Evolutionary conservation across 2,888 invertebrate species (phyloP).

Genomic region (Trichopria drosophilae): DNA sequence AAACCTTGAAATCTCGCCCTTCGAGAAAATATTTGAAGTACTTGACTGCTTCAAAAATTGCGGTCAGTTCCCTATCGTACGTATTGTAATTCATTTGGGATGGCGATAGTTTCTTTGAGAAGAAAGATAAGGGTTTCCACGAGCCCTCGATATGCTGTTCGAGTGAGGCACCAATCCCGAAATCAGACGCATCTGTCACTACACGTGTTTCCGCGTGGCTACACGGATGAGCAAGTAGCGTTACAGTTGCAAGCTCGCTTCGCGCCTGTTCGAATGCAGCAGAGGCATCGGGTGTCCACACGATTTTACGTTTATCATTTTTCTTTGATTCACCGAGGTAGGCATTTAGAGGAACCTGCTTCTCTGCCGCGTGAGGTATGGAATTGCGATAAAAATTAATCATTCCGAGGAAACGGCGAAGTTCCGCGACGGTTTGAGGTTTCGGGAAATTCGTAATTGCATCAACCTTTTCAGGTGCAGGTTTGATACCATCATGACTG

Average conservation of each 20-base stretch:
- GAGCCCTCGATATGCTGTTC: neutral
- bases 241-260: too few relatives aligned
- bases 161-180: too few relatives aligned
- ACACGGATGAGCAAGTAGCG: neutral
- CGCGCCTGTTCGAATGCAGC: too few relatives aligned
- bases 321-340: constrained; percentile 24
- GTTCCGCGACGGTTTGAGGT: constrained; percentile 18
- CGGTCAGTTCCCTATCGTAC: too few relatives aligned
- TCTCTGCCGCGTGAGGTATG: constrained; percentile 28
- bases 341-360: constrained; percentile 26
- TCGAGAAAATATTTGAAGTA: neutral
- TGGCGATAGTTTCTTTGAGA: neutral
- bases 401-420: constrained; percentile 19
- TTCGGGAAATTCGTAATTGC: constrained; percentile 38
- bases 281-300: too few relatives aligned
- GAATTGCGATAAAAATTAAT: constrained; percentile 19
- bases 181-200: neutral
- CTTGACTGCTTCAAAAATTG: neutral
- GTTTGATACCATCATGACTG: constrained; percentile 39
- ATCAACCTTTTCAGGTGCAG: constrained; percentile 45
- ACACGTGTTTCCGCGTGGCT: neutral
- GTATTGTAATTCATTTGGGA: neutral
- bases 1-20: too few relatives aligned
- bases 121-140: neutral
- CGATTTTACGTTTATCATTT: constrained; percentile 25